These are phyloP conservation scores for Cosmia pyralina DNA, from an alignment of 2,888 invertebrate genomes.

Conservation along the genomic window DNA sequence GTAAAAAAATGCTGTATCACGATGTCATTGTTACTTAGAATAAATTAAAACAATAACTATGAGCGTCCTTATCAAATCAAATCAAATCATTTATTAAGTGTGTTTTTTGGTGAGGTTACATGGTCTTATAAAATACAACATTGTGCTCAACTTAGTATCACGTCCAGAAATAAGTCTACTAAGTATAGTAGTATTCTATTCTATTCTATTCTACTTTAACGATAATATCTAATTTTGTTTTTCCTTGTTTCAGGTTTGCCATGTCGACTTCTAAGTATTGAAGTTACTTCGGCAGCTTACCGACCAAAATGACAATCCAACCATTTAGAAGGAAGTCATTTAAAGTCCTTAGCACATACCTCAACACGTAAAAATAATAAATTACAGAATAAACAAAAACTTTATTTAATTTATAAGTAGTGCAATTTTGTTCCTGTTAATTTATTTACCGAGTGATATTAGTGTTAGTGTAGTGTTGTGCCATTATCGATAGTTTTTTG, in stretches of 20 bases:
- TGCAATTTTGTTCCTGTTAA: slow-evolving; percentile 74
- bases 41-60: background rate
- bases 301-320: slow-evolving; percentile 81
- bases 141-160: too few relatives aligned
- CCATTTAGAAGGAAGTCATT: slow-evolving; percentile 82
- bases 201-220: too few relatives aligned
- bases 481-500: slow-evolving; percentile 66
- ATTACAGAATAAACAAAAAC: slow-evolving; percentile 66
- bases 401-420: slow-evolving; percentile 61
- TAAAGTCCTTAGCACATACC: slow-evolving; percentile 81
- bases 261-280: slow-evolving; percentile 67
- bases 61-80: too few relatives aligned
- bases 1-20: background rate
- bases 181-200: too few relatives aligned
- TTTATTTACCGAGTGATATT: slow-evolving; percentile 83
- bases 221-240: slow-evolving; percentile 16
- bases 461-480: slow-evolving; percentile 80
- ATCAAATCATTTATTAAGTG: too few relatives aligned
- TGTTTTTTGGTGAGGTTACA: too few relatives aligned
- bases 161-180: too few relatives aligned
- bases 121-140: too few relatives aligned
- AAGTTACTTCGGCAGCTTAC: slow-evolving; percentile 68
- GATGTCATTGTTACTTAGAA: background rate
- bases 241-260: slow-evolving; percentile 79
- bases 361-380: slow-evolving; percentile 81